These are phyloP conservation scores for Oryzias woworae DNA, from an alignment of 2,113 vertebrate species.

Conservation along the genomic window DNA sequence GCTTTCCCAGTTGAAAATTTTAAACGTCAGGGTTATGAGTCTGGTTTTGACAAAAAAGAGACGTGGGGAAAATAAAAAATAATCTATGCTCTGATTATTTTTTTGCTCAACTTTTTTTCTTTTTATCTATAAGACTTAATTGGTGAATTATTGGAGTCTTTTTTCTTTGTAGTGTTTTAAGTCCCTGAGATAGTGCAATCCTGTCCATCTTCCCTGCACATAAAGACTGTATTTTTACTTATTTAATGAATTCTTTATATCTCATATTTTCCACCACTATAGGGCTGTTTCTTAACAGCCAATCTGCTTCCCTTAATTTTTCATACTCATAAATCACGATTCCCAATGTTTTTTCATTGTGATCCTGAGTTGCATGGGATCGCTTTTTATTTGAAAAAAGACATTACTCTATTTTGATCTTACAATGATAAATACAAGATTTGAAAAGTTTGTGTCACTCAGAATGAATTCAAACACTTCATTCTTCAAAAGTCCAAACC, in stretches of 20 bases:
- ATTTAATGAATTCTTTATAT: slow-evolving; percentile 49
- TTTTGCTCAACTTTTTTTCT: background rate
- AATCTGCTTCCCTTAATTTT: slow-evolving; percentile 15
- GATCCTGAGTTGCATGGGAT: background rate
- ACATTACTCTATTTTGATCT: too few species aligned
- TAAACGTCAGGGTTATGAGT: background rate
- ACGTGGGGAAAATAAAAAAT: background rate
- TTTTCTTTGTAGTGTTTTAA: slow-evolving; percentile 17
- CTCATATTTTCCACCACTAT: slow-evolving; percentile 27
- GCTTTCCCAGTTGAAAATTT: too few species aligned
- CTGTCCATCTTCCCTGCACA: slow-evolving; percentile 20
- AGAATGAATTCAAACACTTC: background rate
- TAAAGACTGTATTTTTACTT: slow-evolving; percentile 21
- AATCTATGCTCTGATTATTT: background rate
- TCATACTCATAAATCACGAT: slow-evolving; percentile 9
- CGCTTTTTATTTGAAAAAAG: too few species aligned
- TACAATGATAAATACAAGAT: too few species aligned
- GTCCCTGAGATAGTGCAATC: slow-evolving; percentile 11
- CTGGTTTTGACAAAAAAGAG: background rate
- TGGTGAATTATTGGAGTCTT: slow-evolving; percentile 3
- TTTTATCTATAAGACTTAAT: slow-evolving; percentile 11
- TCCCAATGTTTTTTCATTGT: background rate
- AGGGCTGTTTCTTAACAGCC: slow-evolving; percentile 24
- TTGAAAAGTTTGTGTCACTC: too few species aligned
- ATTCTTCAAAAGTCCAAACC: slow-evolving; percentile 17